Evolutionary conservation across 2,888 invertebrate species (phyloP).

Genomic region (Pheosia gnoma): DNA sequence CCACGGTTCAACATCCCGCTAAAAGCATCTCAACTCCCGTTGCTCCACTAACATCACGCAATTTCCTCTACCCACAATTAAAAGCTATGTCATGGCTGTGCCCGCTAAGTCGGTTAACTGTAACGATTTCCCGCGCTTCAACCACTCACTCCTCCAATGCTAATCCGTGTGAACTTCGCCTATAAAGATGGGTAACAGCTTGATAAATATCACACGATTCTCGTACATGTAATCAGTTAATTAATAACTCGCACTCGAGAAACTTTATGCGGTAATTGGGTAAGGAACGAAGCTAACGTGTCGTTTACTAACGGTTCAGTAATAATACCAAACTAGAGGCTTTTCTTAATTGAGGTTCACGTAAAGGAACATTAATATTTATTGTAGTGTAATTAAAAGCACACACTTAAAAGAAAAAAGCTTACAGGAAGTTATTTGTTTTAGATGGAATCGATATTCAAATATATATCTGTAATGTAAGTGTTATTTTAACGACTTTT

Average conservation of each 20-base stretch:
- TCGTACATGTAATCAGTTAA: slow-evolving; percentile 15
- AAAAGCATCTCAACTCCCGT: slow-evolving; percentile 26
- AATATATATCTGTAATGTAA: no score
- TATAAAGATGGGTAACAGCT: slow-evolving; percentile 40
- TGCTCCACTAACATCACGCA: slow-evolving; percentile 38
- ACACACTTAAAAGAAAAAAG: no score
- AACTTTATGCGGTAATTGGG: background rate
- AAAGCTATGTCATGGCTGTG: slow-evolving; percentile 44
- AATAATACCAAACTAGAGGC: no score
- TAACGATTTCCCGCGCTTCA: slow-evolving; percentile 58
- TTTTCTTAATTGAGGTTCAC: no score
- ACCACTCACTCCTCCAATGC: slow-evolving; percentile 43
- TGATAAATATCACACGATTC: slow-evolving; percentile 40
- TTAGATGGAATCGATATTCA: no score
- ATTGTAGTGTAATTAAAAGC: no score
- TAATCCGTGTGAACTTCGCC: slow-evolving; percentile 59
- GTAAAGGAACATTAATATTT: no score
- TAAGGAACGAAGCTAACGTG: background rate
- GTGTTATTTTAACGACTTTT: no score
- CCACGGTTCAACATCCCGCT: no score
- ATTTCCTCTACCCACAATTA: slow-evolving; percentile 47
- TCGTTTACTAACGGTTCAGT: background rate
- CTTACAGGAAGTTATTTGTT: no score
- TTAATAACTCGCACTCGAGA: background rate
- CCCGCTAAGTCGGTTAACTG: slow-evolving; percentile 56